Percentiles rank a stretch among this genome's conserved stretches.
Conservation (phyloP, 2,113 vertebrate species). For the Pampusana beccarii region DNA sequence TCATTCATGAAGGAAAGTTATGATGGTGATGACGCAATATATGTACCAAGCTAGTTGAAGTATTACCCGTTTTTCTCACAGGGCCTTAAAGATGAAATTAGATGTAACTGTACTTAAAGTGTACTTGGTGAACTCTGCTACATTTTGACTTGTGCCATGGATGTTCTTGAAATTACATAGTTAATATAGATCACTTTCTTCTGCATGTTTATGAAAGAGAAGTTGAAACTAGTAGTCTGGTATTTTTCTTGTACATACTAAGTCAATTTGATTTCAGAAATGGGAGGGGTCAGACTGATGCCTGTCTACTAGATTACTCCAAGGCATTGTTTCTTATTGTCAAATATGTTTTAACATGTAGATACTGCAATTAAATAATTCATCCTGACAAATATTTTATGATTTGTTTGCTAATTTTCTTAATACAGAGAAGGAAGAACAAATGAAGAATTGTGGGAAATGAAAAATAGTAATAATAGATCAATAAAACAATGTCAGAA, state of each 20-base stretch:
- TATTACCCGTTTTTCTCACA: background rate
- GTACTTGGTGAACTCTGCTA: background rate
- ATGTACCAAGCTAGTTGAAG: background rate
- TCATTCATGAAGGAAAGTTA: background rate
- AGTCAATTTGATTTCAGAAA: background rate
- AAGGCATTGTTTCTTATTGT: background rate
- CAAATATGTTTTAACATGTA: background rate
- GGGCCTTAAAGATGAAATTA: background rate
- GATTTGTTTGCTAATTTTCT: background rate
- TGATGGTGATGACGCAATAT: background rate
- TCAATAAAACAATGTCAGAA: background rate
- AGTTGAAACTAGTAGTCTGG: background rate
- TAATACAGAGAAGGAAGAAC: background rate
- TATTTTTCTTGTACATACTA: background rate
- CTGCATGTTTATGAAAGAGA: background rate
- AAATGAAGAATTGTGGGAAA: background rate
- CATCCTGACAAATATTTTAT: background rate
- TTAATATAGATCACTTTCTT: background rate
- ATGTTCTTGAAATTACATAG: background rate
- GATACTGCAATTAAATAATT: background rate
- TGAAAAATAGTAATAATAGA: background rate
- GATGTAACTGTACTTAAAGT: background rate
- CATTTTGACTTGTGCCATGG: background rate
- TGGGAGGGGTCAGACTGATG: background rate
- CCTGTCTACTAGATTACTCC: background rate